Evolutionary conservation across 2,113 vertebrate species (phyloP).

Genomic region (Gracilinanus agilis): DNA sequence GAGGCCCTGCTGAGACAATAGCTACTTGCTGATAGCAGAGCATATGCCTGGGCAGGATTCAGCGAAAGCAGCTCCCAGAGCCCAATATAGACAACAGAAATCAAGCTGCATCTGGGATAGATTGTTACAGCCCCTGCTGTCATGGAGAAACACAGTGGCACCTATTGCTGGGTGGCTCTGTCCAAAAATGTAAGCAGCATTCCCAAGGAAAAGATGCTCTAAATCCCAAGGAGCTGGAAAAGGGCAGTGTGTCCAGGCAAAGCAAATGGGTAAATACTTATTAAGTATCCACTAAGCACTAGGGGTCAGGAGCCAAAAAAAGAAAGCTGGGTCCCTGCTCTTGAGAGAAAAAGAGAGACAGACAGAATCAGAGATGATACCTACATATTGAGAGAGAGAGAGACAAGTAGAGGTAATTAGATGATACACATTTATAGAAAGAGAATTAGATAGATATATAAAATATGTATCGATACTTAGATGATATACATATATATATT

Average conservation of each 20-base stretch:
- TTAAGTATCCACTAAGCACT: conserved; percentile 17
- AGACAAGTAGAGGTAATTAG: background rate
- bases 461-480: background rate
- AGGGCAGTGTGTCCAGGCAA: conserved; percentile 18
- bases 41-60: conserved; percentile 11
- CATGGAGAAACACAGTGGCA: conserved; percentile 44
- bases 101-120: background rate
- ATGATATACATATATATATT: background rate
- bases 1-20: conserved; percentile 33
- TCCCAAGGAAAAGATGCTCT: conserved; percentile 33
- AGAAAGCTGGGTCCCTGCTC: background rate
- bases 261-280: conserved; percentile 8
- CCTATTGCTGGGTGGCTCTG: conserved; percentile 28
- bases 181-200: conserved; percentile 6
- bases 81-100: conserved; percentile 29
- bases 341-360: background rate
- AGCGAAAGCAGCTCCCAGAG: conserved; percentile 15
- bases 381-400: too few relatives aligned
- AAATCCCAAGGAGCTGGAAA: conserved; percentile 21
- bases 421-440: background rate
- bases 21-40: conserved; percentile 31
- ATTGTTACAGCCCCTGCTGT: conserved; percentile 36
- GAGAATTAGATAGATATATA: background rate
- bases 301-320: conserved; percentile 1
- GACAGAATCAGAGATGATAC: background rate